These are phyloP conservation scores for Nothobranchius furzeri DNA, from an alignment of 2,113 vertebrate genomes.

Conservation along the genomic window DNA sequence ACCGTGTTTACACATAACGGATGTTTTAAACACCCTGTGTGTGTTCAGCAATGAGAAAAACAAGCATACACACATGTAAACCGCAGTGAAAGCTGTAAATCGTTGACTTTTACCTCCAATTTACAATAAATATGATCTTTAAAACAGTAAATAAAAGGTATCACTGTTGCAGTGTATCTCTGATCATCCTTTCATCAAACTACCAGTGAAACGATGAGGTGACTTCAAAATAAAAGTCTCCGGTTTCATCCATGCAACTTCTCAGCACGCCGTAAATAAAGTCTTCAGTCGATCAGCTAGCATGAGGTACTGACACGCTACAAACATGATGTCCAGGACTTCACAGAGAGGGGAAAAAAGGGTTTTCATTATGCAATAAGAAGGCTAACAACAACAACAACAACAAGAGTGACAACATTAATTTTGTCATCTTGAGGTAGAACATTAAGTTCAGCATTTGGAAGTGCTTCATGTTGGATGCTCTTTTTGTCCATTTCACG, in stretches of 20 bases:
- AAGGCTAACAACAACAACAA: slow-evolving; percentile 67
- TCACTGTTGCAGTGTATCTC: slow-evolving; percentile 66
- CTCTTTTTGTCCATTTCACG: slow-evolving; percentile 56
- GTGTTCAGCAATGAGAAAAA: no score
- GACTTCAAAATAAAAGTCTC: slow-evolving; percentile 47
- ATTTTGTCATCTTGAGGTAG: slow-evolving; percentile 93
- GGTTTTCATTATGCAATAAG: slow-evolving; percentile 74
- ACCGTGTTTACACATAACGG: no score
- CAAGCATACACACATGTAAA: slow-evolving; percentile 8
- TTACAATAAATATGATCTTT: no score
- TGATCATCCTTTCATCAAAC: slow-evolving; percentile 48
- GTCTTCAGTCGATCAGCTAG: slow-evolving; percentile 67
- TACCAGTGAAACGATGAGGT: slow-evolving; percentile 26
- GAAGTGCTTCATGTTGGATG: slow-evolving; percentile 89
- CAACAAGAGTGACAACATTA: slow-evolving; percentile 77
- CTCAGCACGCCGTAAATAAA: slow-evolving; percentile 56
- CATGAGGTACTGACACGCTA: slow-evolving; percentile 74
- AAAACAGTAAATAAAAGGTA: slow-evolving; percentile 6
- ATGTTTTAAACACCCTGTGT: no score
- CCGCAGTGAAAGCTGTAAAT: slow-evolving; percentile 8
- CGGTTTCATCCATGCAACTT: slow-evolving; percentile 51
- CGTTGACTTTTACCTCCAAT: background rate
- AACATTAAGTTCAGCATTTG: slow-evolving; percentile 93
- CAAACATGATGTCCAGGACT: slow-evolving; percentile 59
- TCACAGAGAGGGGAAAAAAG: slow-evolving; percentile 36